These are phyloP conservation scores for Eudyptes chrysolophus DNA, from an alignment of 2,113 vertebrate species.

Conservation along the genomic window DNA sequence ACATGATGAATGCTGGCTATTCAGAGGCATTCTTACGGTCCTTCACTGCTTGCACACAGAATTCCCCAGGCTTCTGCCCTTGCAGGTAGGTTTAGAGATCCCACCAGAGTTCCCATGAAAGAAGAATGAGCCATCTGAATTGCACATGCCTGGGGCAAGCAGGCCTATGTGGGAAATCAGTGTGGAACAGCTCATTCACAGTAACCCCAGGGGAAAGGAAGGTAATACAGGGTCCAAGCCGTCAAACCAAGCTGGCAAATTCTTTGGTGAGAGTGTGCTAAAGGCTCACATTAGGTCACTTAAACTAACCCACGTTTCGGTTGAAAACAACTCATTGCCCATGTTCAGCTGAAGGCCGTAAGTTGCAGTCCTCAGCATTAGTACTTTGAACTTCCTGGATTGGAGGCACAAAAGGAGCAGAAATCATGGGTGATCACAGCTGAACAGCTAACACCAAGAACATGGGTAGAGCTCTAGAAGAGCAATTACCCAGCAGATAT, in stretches of 20 bases:
- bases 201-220: not conserved
- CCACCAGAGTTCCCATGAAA: not conserved
- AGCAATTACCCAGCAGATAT: not conserved
- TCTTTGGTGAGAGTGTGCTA: not conserved
- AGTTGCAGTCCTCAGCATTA: not conserved
- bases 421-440: not conserved
- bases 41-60: not conserved
- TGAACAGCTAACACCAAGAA: not conserved
- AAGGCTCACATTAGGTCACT: not conserved
- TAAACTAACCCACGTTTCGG: not conserved
- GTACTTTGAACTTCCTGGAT: not conserved
- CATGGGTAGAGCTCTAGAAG: not conserved
- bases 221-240: not conserved
- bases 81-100: not conserved
- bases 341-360: not conserved
- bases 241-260: not conserved
- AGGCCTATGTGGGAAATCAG: not conserved
- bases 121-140: not conserved
- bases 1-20: not conserved
- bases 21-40: not conserved
- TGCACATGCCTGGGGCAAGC: not conserved
- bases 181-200: not conserved
- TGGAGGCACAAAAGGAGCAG: not conserved
- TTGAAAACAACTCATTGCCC: not conserved
- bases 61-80: not conserved